Conservation (phyloP, 2,797 vertebrate species). For the Fratercula arctica region DNA sequence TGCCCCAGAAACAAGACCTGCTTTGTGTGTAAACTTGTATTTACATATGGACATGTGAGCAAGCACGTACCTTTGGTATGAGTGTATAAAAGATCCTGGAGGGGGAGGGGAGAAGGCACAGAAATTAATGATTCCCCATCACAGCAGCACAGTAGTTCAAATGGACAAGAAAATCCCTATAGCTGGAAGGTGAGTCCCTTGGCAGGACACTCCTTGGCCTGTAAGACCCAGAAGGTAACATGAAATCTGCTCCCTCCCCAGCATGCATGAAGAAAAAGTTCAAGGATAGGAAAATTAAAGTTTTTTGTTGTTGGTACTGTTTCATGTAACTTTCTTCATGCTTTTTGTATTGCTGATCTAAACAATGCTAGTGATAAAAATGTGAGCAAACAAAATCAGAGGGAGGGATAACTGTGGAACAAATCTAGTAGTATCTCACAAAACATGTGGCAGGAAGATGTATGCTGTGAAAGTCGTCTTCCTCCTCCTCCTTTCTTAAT, state of each 20-base stretch:
- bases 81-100: background rate
- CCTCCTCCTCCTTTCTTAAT: background rate
- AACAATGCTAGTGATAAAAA: background rate
- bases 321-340: background rate
- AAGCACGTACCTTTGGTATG: background rate
- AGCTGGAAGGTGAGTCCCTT: background rate
- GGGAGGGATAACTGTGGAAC: background rate
- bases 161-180: background rate
- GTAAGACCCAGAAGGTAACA: background rate
- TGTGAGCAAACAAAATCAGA: background rate
- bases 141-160: background rate
- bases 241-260: background rate
- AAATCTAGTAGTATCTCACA: background rate
- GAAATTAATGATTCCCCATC: background rate
- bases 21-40: background rate
- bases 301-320: background rate
- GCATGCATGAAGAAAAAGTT: background rate
- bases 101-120: background rate
- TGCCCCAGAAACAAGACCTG: background rate
- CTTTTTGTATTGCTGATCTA: background rate
- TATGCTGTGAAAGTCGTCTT: background rate
- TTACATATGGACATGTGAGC: background rate
- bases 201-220: background rate
- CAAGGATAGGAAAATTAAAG: background rate
- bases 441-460: background rate